Evolutionary conservation across 2,888 invertebrate species (phyloP).

Genomic region (Heliconius erato): DNA sequence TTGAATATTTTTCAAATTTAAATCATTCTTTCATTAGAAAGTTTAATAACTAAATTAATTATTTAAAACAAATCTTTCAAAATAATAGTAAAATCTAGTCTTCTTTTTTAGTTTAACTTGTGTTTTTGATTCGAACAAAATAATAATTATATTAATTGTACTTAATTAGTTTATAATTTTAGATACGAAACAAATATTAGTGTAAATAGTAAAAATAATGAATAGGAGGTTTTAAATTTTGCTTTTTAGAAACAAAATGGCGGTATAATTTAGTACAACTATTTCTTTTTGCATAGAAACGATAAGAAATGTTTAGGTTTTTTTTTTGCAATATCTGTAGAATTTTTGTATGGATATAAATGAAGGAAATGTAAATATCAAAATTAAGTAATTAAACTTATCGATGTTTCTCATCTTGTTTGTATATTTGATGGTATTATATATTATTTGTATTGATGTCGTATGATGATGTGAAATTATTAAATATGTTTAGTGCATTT

Average conservation of each 20-base stretch:
- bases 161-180: conserved; percentile 47
- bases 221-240: background rate
- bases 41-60: background rate
- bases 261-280: background rate
- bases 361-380: conserved; percentile 25
- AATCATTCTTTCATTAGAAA: background rate
- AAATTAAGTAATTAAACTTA: conserved; percentile 6
- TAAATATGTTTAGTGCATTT: conserved; percentile 47
- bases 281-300: background rate
- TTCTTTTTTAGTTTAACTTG: conserved; percentile 12
- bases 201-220: conserved; percentile 17
- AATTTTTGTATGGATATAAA: background rate
- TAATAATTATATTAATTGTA: conserved; percentile 40
- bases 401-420: conserved; percentile 47
- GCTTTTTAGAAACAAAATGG: background rate
- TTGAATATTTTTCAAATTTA: background rate
- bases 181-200: conserved; percentile 8
- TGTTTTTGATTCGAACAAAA: background rate
- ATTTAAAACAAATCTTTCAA: background rate
- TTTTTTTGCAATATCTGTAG: background rate
- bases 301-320: background rate
- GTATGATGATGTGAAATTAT: conserved; percentile 54
- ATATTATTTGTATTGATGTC: conserved; percentile 53
- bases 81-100: conserved; percentile 40
- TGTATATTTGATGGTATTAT: conserved; percentile 55